A percentile compares a stretch with the other conserved stretches of the same genome.
phyloP scores from a whole-genome alignment of 2,888 invertebrate species.

The Sympetrum striolatum region DNA sequence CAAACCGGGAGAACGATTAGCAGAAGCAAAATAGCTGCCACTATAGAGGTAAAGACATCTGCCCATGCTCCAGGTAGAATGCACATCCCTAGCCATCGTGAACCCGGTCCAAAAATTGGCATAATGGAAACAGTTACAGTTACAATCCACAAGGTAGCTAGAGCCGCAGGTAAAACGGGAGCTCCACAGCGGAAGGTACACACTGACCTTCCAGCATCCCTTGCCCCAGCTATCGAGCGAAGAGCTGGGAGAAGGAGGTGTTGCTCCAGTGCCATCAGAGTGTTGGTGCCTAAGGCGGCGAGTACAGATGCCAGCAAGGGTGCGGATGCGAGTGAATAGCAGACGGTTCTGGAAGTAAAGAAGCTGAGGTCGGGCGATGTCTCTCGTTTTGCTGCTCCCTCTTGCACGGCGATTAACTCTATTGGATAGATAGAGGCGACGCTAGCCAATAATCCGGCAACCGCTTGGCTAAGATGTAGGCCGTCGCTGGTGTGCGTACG shows the following conservation, averaged over 20 bases:
- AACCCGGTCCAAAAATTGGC: slow-evolving; percentile 18
- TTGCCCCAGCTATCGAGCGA: not conserved
- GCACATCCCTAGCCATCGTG: slow-evolving; percentile 1
- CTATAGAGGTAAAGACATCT: not conserved
- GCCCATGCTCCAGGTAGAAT: not conserved
- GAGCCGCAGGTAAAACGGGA: not conserved
- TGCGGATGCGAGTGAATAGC: slow-evolving; percentile 17
- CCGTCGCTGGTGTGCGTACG: slow-evolving; percentile 8
- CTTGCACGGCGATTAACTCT: slow-evolving; percentile 5
- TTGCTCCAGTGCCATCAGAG: slow-evolving; percentile 17
- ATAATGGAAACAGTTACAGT: not conserved
- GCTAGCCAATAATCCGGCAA: slow-evolving; percentile 23
- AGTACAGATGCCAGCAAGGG: slow-evolving; percentile 1
- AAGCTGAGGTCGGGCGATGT: not conserved
- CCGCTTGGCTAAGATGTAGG: slow-evolving; percentile 15
- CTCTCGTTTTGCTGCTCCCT: not conserved
- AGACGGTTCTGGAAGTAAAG: not conserved
- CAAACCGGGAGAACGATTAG: not conserved
- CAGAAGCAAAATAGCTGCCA: not conserved
- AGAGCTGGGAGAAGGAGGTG: not conserved
- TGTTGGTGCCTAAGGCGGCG: slow-evolving; percentile 9
- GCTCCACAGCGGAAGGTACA: not conserved
- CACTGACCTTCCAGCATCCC: not conserved
- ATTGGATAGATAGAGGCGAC: slow-evolving; percentile 3
- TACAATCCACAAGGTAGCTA: not conserved